Evolutionary conservation across 1,140 invertebrate genomes (phyloP).

Genomic region (Drosophila busckii): DNA sequence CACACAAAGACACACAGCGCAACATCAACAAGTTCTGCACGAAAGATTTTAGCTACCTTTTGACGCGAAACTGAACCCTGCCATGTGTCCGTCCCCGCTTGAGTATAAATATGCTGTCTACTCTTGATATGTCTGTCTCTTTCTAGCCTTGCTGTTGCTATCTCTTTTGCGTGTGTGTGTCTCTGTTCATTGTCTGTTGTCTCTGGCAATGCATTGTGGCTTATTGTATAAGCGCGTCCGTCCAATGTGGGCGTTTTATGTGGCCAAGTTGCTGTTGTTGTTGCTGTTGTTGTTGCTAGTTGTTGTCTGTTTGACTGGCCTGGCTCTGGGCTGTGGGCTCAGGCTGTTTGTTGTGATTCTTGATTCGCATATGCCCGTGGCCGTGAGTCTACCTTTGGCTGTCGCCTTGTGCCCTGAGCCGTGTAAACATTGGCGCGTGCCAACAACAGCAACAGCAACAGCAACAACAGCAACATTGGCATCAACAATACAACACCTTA

Average conservation of each 20-base stretch:
- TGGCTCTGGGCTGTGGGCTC: too few species aligned
- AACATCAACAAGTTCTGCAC: conserved; percentile 60
- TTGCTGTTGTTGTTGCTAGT: conserved; percentile 21
- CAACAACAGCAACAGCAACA: conserved; percentile 44
- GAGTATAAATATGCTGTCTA: conserved; percentile 7
- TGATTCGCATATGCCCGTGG: conserved; percentile 53
- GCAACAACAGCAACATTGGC: neutral
- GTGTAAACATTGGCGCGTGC: conserved; percentile 75
- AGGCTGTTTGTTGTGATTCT: conserved; percentile 74
- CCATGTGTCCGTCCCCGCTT: conserved; percentile 21
- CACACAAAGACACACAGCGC: conserved; percentile 2
- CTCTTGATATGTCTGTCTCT: neutral
- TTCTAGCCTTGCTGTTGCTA: neutral
- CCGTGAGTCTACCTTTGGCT: conserved; percentile 3
- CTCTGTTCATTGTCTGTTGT: conserved; percentile 4
- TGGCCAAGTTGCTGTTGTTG: conserved; percentile 45
- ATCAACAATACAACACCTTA: conserved; percentile 63
- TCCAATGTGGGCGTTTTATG: conserved; percentile 41
- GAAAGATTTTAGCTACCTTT: conserved; percentile 72
- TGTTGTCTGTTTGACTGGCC: conserved; percentile 42
- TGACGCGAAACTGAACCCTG: conserved; percentile 18
- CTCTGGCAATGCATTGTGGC: conserved; percentile 54
- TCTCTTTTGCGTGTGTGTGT: conserved; percentile 11
- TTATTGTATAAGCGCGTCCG: conserved; percentile 55
- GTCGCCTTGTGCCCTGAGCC: conserved; percentile 60